These are phyloP conservation scores for Sebastes dallii DNA, from an alignment of 2,797 vertebrate species.

Conservation along the genomic window DNA sequence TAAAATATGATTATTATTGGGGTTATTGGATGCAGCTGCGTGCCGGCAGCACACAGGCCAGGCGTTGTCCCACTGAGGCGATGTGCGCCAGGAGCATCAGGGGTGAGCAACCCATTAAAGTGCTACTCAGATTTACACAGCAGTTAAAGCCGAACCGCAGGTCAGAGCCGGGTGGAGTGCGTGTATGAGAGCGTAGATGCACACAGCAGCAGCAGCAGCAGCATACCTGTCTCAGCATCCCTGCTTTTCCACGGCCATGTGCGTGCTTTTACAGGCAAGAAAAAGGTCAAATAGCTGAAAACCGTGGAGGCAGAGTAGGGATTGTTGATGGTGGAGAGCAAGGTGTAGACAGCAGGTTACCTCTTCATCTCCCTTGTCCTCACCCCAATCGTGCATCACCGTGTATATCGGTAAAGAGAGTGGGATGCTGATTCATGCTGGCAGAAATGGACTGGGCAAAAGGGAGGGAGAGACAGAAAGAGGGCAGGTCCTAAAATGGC, in stretches of 20 bases:
- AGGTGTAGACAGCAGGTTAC: slow-evolving; percentile 54
- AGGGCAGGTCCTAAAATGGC: slow-evolving; percentile 51
- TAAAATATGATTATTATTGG: slow-evolving; percentile 36
- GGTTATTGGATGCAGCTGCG: slow-evolving; percentile 9
- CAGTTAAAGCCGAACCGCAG: slow-evolving; percentile 52
- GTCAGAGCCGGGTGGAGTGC: slow-evolving; percentile 25
- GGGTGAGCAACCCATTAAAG: slow-evolving; percentile 45
- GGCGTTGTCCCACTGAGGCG: slow-evolving; percentile 2
- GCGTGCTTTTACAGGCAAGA: slow-evolving; percentile 14
- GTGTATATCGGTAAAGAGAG: slow-evolving; percentile 32
- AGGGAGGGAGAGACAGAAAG: slow-evolving; percentile 43
- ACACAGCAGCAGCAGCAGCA: neutral
- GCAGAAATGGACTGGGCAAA: slow-evolving; percentile 57
- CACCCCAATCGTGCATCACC: slow-evolving; percentile 47
- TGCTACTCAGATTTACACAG: slow-evolving; percentile 59
- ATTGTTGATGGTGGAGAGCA: slow-evolving; percentile 23
- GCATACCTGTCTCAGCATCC: slow-evolving; percentile 1
- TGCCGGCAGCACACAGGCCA: slow-evolving; percentile 5
- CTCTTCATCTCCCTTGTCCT: slow-evolving; percentile 59
- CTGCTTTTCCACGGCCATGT: slow-evolving; percentile 4
- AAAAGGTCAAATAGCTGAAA: slow-evolving; percentile 41
- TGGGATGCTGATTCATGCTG: slow-evolving; percentile 71
- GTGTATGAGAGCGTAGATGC: neutral
- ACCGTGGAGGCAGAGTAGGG: slow-evolving; percentile 22
- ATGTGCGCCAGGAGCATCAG: slow-evolving; percentile 35